Base-by-base conservation (phyloP, 2,113 vertebrate species). In the Tenrec ecaudatus region DNA sequence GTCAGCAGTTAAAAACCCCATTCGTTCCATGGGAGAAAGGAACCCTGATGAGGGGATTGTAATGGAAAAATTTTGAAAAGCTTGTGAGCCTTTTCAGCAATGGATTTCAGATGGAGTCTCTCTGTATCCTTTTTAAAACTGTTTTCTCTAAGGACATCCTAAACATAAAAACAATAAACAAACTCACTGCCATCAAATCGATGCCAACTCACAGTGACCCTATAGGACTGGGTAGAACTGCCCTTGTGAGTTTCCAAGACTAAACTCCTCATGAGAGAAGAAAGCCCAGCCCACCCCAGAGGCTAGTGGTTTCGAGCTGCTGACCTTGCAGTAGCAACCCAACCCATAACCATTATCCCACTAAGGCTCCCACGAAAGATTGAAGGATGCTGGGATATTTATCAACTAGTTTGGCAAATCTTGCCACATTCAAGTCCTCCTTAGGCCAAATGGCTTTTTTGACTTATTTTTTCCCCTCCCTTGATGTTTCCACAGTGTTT, bases 101-200 rank as follows among this genome's bases (percentile, higher is more conserved):
- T 86, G 83, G 93, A 94, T 95, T 95, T 92, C 90, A 95, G 95
- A 96, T 96, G 93, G 90, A 96, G n/a, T 93, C 68, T 89, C 36
- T 95, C 53, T 80, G 27, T 83, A 71, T 92, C 88, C 82, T 90
- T 95, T 94, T 93, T 90, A 43, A 73, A 93, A 92, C 20, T 64
- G 29, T 95, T 91, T 96, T 89, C 88, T 86, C 85, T 93, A 71
- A 91, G 82, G 77, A 53, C 47, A 53, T 53, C 47, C 47, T 53
- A 53, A 53, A 53, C 47, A 10, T 53, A 53, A 53, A 53, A 53
- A 53, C 47, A 5, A 53, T 12, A 53, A 53, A 1, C 12, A 53
- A 53, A 53, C 47, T 53, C 47, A 53, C 47, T 53, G 47, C 47
- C 47, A 53, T 53, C 47, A 53, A 53, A 53, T 53, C 47, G 11